These are phyloP conservation scores for Suillia variegata DNA, from an alignment of 2,888 invertebrate genomes.

Conservation along the genomic window DNA sequence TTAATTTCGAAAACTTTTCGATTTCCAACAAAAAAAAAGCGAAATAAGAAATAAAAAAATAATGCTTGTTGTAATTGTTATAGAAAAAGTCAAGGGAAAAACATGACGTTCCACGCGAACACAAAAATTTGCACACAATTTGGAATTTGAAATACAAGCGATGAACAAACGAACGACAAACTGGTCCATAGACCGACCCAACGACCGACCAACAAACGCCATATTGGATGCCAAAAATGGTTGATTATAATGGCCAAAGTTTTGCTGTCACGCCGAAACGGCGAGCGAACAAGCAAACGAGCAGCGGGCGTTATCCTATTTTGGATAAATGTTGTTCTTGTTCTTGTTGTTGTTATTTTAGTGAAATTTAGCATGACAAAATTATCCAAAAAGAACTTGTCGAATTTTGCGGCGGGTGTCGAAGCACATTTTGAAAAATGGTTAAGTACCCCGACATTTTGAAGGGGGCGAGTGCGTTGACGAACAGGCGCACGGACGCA, in stretches of 20 bases:
- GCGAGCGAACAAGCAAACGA: too few relatives aligned
- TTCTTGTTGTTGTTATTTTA: background rate
- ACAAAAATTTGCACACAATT: background rate
- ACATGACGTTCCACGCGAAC: too few relatives aligned
- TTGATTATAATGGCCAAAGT: constrained; percentile 46
- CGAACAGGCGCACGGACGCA: too few relatives aligned
- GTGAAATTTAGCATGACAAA: constrained; percentile 1
- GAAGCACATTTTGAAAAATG: too few relatives aligned
- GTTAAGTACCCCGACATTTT: too few relatives aligned
- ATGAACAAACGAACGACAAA: background rate
- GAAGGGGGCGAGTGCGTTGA: too few relatives aligned
- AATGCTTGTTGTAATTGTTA: too few relatives aligned
- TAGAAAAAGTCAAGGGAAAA: too few relatives aligned
- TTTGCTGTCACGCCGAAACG: constrained; percentile 13
- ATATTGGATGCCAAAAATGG: constrained; percentile 46
- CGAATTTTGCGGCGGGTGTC: too few relatives aligned
- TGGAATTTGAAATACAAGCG: background rate
- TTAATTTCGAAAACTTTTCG: background rate
- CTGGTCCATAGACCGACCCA: background rate
- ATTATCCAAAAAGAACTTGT: background rate
- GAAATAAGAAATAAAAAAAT: too few relatives aligned
- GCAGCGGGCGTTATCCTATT: background rate
- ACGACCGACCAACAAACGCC: constrained; percentile 27
- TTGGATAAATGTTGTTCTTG: background rate
- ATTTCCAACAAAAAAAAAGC: background rate